These are phyloP conservation scores for Brachypterus glaber DNA, from an alignment of 2,888 invertebrate genomes.

Conservation along the genomic window DNA sequence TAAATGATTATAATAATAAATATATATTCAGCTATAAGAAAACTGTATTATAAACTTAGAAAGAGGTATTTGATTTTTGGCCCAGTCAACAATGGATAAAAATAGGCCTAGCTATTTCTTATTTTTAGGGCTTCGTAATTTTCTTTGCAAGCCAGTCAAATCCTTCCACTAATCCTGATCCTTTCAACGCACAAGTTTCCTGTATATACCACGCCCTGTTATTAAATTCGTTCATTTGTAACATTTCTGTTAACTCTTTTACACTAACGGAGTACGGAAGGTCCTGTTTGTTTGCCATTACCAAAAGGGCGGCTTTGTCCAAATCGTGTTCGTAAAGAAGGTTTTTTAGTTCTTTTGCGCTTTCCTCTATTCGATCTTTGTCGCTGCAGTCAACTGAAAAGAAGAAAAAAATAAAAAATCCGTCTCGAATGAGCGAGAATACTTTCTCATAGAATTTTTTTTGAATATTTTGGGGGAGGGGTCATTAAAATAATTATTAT, in stretches of 20 bases:
- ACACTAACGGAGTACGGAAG: slow-evolving; percentile 87
- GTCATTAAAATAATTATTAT: no score
- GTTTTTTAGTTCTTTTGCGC: slow-evolving; percentile 68
- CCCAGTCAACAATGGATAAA: no score
- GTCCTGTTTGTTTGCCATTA: slow-evolving; percentile 96
- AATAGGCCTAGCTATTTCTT: no score
- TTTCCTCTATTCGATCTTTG: slow-evolving; percentile 82
- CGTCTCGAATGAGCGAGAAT: no score
- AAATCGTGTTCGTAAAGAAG: slow-evolving; percentile 82
- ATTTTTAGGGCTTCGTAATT: no score
- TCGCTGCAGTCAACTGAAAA: slow-evolving; percentile 79
- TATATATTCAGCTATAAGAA: no score
- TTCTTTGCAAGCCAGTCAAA: slow-evolving; percentile 26
- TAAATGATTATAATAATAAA: no score
- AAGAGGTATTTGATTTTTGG: no score
- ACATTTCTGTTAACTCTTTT: slow-evolving; percentile 82
- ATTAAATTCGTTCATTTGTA: slow-evolving; percentile 72
- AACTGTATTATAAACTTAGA: no score
- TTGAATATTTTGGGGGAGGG: no score
- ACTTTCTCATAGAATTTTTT: no score
- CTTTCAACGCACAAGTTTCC: slow-evolving; percentile 23
- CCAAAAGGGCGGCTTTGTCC: slow-evolving; percentile 78
- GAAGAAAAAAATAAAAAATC: no score
- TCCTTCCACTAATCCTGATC: slow-evolving; percentile 23
- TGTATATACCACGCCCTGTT: slow-evolving; percentile 45